Percentiles rank a stretch among this genome's conserved stretches.
These are phyloP conservation scores for Strix aluco DNA, from an alignment of 2,113 vertebrate species.

Conservation along the genomic window DNA sequence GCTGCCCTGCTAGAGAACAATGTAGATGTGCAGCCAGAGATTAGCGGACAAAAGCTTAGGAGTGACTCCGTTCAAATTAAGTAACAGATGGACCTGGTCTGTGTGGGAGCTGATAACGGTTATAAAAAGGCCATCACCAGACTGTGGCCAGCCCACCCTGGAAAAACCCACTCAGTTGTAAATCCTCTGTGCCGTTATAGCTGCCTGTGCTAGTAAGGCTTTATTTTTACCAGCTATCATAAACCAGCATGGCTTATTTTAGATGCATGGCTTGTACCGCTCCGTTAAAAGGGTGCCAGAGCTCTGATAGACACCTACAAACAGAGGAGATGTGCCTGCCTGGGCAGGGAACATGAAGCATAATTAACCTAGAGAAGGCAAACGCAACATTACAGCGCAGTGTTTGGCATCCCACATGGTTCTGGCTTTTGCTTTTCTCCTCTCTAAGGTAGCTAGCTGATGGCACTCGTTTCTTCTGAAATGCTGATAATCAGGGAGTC, in stretches of 20 bases:
- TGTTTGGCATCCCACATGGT: not conserved
- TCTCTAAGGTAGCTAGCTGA: not conserved
- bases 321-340: not conserved
- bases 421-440: not conserved
- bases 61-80: constrained; percentile 10
- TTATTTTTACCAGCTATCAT: constrained; percentile 58
- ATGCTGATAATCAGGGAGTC: not conserved
- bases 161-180: constrained; percentile 35
- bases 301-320: not conserved
- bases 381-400: not conserved
- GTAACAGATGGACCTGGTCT: constrained; percentile 42
- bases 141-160: constrained; percentile 36
- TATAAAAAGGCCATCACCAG: constrained; percentile 59
- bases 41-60: constrained; percentile 30
- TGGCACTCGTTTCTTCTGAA: not conserved
- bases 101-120: constrained; percentile 48
- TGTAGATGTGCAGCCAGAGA: not conserved
- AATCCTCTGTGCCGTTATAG: constrained; percentile 35
- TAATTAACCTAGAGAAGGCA: not conserved
- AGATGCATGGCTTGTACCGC: not conserved
- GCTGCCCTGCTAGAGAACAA: not conserved
- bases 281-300: not conserved
- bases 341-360: not conserved
- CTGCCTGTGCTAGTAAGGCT: not conserved
- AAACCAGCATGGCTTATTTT: not conserved